Evolutionary conservation across 37 sponge, comb jelly and placozoan genomes (phyloP).

Genomic region (Oopsacas minuta): DNA sequence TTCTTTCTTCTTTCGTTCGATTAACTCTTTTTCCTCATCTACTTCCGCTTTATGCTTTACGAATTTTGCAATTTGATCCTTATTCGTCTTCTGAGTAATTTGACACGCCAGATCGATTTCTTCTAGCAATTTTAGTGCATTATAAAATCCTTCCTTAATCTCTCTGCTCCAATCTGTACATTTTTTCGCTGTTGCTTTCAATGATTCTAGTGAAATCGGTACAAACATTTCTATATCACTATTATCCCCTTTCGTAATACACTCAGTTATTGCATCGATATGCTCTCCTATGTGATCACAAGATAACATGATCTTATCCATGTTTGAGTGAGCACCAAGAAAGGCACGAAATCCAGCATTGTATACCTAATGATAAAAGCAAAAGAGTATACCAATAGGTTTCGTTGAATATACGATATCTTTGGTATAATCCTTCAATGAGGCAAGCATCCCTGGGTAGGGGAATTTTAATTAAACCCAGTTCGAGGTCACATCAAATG

Average conservation of each 20-base stretch:
- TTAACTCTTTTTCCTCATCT: background rate
- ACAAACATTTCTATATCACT: background rate
- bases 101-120: background rate
- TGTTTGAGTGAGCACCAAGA: conserved; percentile 4
- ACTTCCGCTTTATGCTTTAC: background rate
- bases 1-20: background rate
- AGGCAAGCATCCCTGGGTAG: too few species aligned
- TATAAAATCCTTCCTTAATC: background rate
- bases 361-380: too few species aligned
- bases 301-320: conserved; percentile 10
- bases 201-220: background rate
- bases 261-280: background rate
- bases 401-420: too few species aligned
- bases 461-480: too few species aligned
- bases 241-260: background rate
- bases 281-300: background rate
- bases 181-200: background rate
- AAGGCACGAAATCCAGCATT: background rate
- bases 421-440: too few species aligned
- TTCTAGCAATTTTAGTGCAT: background rate
- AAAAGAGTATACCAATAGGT: too few species aligned
- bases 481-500: too few species aligned
- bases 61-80: background rate
- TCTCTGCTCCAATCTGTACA: conserved; percentile 18
- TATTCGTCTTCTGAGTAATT: background rate